A percentile compares a stretch with the other conserved stretches of the same genome.
Evolutionary conservation across 1,140 invertebrate genomes (phyloP).

Genomic region (Capitella teleta): DNA sequence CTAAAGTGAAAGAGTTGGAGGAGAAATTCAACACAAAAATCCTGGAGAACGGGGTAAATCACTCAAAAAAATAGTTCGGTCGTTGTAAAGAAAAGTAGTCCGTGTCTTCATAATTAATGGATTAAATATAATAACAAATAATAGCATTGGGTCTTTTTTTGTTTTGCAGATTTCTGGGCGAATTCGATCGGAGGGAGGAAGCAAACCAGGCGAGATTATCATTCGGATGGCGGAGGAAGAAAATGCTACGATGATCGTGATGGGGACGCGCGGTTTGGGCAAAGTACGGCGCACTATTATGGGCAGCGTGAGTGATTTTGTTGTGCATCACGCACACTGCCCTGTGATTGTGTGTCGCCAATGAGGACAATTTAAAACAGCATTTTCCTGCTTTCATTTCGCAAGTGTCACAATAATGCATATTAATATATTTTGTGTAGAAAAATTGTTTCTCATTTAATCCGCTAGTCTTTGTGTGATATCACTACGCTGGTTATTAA

Average conservation of each 20-base stretch:
- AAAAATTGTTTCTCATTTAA: no score
- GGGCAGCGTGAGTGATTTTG: slow-evolving; percentile 22
- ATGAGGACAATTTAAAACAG: no score
- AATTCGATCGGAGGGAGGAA: slow-evolving; percentile 7
- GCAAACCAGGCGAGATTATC: slow-evolving; percentile 17
- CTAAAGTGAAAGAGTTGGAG: slow-evolving; percentile 9
- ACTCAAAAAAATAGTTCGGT: no score
- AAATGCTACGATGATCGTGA: slow-evolving; percentile 14
- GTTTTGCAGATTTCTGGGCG: slow-evolving; percentile 10
- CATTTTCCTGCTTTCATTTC: no score
- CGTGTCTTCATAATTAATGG: no score
- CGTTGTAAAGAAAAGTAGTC: no score
- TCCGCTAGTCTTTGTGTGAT: no score
- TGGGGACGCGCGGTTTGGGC: slow-evolving; percentile 18
- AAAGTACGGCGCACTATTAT: slow-evolving; percentile 19
- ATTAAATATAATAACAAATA: no score
- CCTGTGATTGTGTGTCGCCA: slow-evolving; percentile 13
- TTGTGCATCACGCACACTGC: slow-evolving; percentile 17
- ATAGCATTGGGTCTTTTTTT: no score
- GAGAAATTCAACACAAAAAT: slow-evolving; percentile 12
- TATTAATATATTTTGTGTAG: no score
- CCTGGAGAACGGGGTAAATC: slow-evolving; percentile 11
- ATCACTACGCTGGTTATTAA: no score
- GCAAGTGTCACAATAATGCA: no score
- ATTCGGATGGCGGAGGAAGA: slow-evolving; percentile 9